Evolutionary conservation across 2,888 invertebrate genomes (phyloP).

Genomic region (Tetragnatha montana): DNA sequence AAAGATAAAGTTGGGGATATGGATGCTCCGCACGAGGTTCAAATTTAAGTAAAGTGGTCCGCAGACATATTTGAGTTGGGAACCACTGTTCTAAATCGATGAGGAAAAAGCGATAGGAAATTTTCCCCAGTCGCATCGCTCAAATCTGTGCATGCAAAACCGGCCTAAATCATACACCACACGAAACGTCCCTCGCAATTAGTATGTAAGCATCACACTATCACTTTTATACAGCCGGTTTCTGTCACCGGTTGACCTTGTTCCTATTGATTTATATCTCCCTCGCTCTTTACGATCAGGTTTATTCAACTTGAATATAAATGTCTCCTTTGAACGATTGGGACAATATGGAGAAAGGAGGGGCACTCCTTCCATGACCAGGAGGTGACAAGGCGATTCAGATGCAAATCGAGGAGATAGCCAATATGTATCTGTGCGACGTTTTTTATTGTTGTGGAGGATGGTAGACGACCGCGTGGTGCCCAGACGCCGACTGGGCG

Average conservation of each 20-base stretch:
- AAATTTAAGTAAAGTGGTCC: no score
- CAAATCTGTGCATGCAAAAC: not conserved
- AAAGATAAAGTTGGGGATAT: no score
- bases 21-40: no score
- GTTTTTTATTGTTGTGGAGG: not conserved
- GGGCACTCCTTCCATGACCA: not conserved
- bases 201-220: not conserved
- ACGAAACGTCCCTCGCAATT: not conserved
- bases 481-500: not conserved
- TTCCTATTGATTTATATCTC: constrained; percentile 22
- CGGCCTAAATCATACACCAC: not conserved
- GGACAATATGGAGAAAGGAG: not conserved
- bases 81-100: no score
- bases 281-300: not conserved
- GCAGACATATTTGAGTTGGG: no score
- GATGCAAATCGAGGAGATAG: not conserved
- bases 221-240: constrained; percentile 5
- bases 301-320: not conserved
- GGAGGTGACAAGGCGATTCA: not conserved
- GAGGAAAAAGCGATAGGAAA: no score
- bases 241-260: constrained; percentile 25
- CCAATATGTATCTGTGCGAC: not conserved
- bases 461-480: not conserved
- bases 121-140: no score
- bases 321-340: not conserved